Conservation (phyloP, 2,797 vertebrate species). For the Phrynocephalus forsythii region DNA sequence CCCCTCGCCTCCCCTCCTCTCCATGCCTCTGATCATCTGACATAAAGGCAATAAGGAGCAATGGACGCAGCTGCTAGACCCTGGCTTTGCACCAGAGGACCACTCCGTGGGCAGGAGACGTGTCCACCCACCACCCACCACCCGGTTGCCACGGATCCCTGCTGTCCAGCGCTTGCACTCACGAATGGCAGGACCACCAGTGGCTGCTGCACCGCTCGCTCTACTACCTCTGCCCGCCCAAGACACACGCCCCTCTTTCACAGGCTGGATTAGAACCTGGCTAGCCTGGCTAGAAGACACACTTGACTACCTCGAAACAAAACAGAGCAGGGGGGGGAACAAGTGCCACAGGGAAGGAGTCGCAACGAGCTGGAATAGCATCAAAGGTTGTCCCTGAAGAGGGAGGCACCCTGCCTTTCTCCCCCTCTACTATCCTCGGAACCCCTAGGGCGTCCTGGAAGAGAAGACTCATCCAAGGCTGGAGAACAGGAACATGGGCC, state of each 20-base stretch:
- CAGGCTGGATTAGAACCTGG: not conserved
- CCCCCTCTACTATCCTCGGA: not conserved
- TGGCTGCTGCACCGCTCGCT: not conserved
- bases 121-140: not conserved
- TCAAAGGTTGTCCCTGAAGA: not conserved
- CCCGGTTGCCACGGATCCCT: not conserved
- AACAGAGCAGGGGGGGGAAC: not conserved
- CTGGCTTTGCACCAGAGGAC: not conserved
- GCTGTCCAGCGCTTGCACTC: not conserved
- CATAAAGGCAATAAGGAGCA: not conserved
- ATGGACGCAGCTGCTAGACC: not conserved
- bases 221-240: not conserved
- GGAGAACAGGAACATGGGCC: not conserved
- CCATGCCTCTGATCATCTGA: not conserved
- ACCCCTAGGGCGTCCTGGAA: not conserved
- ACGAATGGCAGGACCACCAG: no score
- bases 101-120: not conserved
- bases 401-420: not conserved
- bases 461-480: not conserved
- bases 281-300: not conserved
- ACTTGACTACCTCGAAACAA: not conserved
- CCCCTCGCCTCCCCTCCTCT: no score
- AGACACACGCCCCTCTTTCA: not conserved
- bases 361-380: not conserved
- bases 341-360: not conserved